phyloP scores from a whole-genome alignment of 1,140 invertebrate species.

The Trypoxylus dichotomus region DNA sequence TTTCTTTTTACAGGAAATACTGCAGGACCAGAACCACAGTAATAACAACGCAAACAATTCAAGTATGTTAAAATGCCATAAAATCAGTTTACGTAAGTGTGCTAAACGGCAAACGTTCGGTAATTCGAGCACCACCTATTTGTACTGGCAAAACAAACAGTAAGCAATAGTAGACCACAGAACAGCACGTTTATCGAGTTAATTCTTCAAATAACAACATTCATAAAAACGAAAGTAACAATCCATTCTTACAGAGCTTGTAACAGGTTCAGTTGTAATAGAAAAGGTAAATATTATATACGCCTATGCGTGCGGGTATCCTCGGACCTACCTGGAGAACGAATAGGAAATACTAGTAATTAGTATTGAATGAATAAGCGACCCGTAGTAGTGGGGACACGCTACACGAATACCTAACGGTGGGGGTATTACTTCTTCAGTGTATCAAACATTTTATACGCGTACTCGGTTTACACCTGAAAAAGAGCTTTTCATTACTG shows the following conservation, averaged over 20 bases:
- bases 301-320: background rate
- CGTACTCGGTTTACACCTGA: conserved; percentile 20
- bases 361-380: conserved; percentile 23
- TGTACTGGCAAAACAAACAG: background rate
- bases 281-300: conserved; percentile 5
- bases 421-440: conserved; percentile 21
- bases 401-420: conserved; percentile 5
- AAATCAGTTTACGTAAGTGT: background rate
- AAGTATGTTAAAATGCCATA: background rate
- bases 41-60: background rate
- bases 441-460: conserved; percentile 19
- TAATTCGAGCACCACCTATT: background rate
- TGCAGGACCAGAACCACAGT: background rate
- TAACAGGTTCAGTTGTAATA: conserved; percentile 21
- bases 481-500: conserved; percentile 23
- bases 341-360: conserved; percentile 24
- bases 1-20: background rate
- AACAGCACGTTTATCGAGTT: conserved; percentile 5
- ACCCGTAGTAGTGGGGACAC: conserved; percentile 1
- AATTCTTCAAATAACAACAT: background rate
- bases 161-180: background rate
- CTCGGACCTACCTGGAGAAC: background rate
- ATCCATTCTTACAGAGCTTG: background rate
- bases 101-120: background rate
- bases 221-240: conserved; percentile 12